These are phyloP conservation scores for Phrynocephalus versicolor DNA, from an alignment of 2,113 vertebrate species.

Conservation along the genomic window DNA sequence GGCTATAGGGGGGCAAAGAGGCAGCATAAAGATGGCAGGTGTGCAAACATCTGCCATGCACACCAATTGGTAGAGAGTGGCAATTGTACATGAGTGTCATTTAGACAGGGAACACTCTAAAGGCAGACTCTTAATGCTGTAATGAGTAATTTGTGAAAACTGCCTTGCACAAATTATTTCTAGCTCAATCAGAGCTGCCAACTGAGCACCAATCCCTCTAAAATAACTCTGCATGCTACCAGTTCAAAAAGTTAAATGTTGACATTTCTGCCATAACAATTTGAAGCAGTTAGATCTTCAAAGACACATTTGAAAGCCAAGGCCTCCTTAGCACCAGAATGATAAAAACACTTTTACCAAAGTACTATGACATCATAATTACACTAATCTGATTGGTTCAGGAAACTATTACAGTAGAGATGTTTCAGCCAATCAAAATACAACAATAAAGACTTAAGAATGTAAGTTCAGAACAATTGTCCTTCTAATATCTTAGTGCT, in stretches of 20 bases:
- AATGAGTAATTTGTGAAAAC: not conserved
- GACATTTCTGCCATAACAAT: not conserved
- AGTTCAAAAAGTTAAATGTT: not conserved
- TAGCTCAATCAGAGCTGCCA: not conserved
- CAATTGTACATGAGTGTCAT: no score
- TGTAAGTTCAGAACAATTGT: not conserved
- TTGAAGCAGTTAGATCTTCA: not conserved
- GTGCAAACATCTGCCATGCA: not conserved
- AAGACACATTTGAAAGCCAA: not conserved
- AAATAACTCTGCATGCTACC: not conserved
- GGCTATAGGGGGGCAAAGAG: not conserved
- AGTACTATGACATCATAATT: not conserved
- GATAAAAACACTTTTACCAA: slow-evolving; percentile 5
- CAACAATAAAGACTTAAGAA: not conserved
- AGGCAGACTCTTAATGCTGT: not conserved
- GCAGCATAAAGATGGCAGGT: not conserved
- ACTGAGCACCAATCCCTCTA: not conserved
- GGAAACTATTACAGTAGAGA: not conserved
- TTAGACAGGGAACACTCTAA: not conserved
- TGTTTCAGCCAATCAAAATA: slow-evolving; percentile 9
- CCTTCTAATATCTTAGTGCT: not conserved
- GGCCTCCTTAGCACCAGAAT: not conserved
- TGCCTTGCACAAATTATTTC: not conserved
- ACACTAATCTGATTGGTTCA: slow-evolving; percentile 25
- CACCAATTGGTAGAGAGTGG: not conserved